phyloP scores from a whole-genome alignment of 2,888 invertebrate genomes.

The Cheiracanthium punctorium region DNA sequence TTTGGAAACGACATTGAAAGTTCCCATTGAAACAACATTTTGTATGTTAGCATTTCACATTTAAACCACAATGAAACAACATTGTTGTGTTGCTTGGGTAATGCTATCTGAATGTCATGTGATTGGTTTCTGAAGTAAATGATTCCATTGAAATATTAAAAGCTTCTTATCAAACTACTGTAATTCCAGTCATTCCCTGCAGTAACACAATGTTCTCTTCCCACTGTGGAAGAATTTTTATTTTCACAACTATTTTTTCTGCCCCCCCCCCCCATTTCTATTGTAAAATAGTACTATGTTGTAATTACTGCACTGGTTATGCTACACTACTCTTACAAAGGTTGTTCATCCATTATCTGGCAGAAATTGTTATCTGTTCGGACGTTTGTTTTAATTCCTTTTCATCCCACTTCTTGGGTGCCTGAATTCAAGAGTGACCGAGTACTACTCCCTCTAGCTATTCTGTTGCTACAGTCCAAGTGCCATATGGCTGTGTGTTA shows the following conservation, averaged over 20 bases:
- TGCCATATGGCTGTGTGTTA: conserved; percentile 66
- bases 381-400: neutral
- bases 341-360: neutral
- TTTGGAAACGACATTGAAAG: too few species aligned
- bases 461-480: conserved; percentile 45
- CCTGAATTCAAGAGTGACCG: neutral
- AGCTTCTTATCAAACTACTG: too few species aligned
- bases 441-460: conserved; percentile 17
- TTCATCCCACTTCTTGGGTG: too few species aligned
- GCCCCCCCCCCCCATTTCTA: neutral
- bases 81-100: too few species aligned
- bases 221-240: neutral
- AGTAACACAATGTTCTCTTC: neutral
- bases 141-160: too few species aligned
- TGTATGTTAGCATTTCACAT: too few species aligned
- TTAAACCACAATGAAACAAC: too few species aligned
- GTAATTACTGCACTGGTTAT: conserved; percentile 65
- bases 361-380: neutral
- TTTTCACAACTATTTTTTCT: neutral
- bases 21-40: too few species aligned
- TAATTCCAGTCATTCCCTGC: neutral
- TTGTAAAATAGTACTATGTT: neutral
- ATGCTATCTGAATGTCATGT: too few species aligned
- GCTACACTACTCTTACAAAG: conserved; percentile 37
- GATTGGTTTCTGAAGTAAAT: too few species aligned